Conservation (phyloP, 2,797 vertebrate genomes). For the Schizopygopsis pylzovi region DNA sequence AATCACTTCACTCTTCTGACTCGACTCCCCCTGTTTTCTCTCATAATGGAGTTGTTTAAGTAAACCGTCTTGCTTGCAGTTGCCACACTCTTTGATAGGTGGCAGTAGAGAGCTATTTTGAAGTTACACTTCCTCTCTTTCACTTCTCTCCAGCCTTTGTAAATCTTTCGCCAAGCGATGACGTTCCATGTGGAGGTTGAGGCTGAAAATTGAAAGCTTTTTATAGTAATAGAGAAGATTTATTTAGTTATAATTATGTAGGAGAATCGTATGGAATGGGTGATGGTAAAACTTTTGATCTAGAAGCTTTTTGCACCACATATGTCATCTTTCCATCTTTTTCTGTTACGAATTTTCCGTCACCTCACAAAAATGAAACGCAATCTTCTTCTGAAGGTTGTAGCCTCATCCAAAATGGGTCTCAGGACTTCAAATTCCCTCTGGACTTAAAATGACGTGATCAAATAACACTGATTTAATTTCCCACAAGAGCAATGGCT, state of each 20-base stretch:
- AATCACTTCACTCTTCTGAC: slow-evolving; percentile 28
- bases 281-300: slow-evolving; percentile 5
- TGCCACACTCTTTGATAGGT: slow-evolving; percentile 65
- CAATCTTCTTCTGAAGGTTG: slow-evolving; percentile 18
- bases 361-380: not conserved
- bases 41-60: not conserved
- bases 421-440: slow-evolving; percentile 25
- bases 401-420: slow-evolving; percentile 3
- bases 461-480: slow-evolving; percentile 15
- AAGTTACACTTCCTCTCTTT: slow-evolving; percentile 31
- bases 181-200: slow-evolving; percentile 40
- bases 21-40: not conserved
- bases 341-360: slow-evolving; percentile 5
- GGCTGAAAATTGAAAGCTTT: slow-evolving; percentile 50
- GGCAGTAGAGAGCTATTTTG: slow-evolving; percentile 72
- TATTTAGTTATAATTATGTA: slow-evolving; percentile 30
- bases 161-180: slow-evolving; percentile 53
- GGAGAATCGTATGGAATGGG: not conserved
- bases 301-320: not conserved
- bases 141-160: slow-evolving; percentile 35
- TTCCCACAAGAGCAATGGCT: slow-evolving; percentile 45
- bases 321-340: not conserved
- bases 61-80: not conserved
- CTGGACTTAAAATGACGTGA: slow-evolving; percentile 27
- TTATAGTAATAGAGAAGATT: slow-evolving; percentile 38